Evolutionary conservation across 2,113 vertebrate genomes (phyloP), one percentile per base, ranked within the genome.

Genomic region (Hyperoodon ampullatus): DNA sequence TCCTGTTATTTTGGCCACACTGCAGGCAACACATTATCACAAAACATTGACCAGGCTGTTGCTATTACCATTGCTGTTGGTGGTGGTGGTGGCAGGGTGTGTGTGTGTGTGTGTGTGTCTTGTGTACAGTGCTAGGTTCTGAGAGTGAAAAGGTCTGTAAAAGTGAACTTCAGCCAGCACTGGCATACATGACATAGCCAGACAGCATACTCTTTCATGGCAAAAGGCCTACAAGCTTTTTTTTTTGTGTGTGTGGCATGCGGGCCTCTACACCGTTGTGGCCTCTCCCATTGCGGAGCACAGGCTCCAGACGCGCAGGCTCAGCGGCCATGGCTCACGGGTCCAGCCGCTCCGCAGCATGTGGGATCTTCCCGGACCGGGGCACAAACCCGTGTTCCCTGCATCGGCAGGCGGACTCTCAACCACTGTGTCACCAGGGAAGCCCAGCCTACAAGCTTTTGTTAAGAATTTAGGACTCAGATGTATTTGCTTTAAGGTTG

Each of bases 71-170:
- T 4, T 81, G 6, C 13, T 53, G 19, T 13, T 78, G 13, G 0
- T 58, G 0, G 0, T 58, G 19, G 2, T 28, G 21, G 12, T 10
- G 12, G 16, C 0, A 2, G 19, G 13, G 11, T 39, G 12, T 39
- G 21, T 21, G 71, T 81, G 30, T 24, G 47, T 33, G 30, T 78
- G 42, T 86, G 44, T 47, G 19, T 39, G 14, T 77, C 28, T 94
- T 90, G 33, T 70, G 39, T 65, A 33, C 8, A 65, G 8, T 42
- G 44, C 26, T 75, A 75, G 72, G 21, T 50, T 53, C 30, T 87
- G 60, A 86, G 28, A 66, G 3, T 23, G 50, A 39, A 83, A 47
- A 70, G 44, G 82, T 2, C 30, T 30, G 2, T 23, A 75, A 86
- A 82, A 71, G 35, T 65, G 35, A 89, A 68, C 26, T 28, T 53